These are phyloP conservation scores for Bhutanitis thaidina DNA, from an alignment of 2,888 invertebrate genomes.

Conservation along the genomic window DNA sequence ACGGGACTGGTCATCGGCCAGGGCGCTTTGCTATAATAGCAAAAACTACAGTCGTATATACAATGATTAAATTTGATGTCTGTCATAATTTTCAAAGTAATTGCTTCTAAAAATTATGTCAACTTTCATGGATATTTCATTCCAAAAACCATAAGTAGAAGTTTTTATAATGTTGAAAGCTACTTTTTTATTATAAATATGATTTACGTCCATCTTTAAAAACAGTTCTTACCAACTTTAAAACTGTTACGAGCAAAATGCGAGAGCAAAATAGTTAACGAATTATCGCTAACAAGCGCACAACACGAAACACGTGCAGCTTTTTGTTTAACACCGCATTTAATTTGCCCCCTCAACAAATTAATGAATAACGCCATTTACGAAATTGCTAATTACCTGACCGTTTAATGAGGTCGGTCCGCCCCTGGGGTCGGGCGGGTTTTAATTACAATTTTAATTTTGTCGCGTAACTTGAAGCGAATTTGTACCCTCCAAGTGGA, in stretches of 20 bases:
- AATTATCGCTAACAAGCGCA: conserved; percentile 22
- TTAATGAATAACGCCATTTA: conserved; percentile 69
- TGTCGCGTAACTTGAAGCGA: conserved; percentile 26
- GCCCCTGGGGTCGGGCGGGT: conserved; percentile 43
- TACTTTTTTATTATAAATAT: too few species aligned
- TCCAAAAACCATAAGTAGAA: too few species aligned
- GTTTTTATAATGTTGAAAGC: too few species aligned
- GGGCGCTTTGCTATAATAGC: too few species aligned
- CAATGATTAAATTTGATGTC: too few species aligned
- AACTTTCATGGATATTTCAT: too few species aligned
- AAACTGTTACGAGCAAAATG: conserved; percentile 1
- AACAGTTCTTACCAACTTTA: too few species aligned
- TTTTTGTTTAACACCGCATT: conserved; percentile 30
- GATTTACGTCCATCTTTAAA: too few species aligned
- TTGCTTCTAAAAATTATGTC: too few species aligned
- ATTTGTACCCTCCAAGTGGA: not conserved
- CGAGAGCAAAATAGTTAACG: not conserved
- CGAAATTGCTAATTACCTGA: conserved; percentile 73
- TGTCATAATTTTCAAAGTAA: too few species aligned
- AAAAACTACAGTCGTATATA: too few species aligned
- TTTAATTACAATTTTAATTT: conserved; percentile 69
- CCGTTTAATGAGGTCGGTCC: conserved; percentile 64
- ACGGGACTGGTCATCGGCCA: too few species aligned
- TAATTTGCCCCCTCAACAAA: conserved; percentile 46
- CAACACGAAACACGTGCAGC: conserved; percentile 20